phyloP scores from a whole-genome alignment of 1,140 invertebrate genomes.

The Atta cephalotes region DNA sequence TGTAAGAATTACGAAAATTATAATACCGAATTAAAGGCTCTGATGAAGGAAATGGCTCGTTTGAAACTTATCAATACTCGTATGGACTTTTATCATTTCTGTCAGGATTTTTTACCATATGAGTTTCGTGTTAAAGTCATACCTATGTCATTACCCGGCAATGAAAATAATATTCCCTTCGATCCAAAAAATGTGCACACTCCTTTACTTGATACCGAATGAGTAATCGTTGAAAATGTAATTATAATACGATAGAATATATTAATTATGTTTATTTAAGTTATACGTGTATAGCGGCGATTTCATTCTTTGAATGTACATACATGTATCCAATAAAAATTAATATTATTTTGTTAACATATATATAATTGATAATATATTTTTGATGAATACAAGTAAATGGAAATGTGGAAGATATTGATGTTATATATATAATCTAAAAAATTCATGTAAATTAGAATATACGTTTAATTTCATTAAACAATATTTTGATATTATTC shows the following conservation, averaged over 20 bases:
- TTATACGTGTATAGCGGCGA: too few species aligned
- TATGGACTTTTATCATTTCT: conserved; percentile 80
- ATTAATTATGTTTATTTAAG: too few species aligned
- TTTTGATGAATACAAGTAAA: too few species aligned
- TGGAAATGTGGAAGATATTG: too few species aligned
- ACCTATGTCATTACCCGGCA: conserved; percentile 79
- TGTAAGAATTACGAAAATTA: conserved; percentile 76
- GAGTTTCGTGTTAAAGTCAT: conserved; percentile 77
- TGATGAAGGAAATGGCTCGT: conserved; percentile 79
- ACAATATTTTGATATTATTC: too few species aligned
- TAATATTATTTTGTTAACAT: too few species aligned
- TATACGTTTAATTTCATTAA: too few species aligned
- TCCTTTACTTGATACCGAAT: conserved; percentile 66
- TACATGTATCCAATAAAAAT: too few species aligned
- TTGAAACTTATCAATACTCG: conserved; percentile 74
- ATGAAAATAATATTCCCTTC: conserved; percentile 77
- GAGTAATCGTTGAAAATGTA: background rate
- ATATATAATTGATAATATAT: too few species aligned
- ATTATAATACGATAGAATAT: background rate
- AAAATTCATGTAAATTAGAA: too few species aligned
- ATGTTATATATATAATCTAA: too few species aligned
- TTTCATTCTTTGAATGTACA: too few species aligned
- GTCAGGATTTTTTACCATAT: conserved; percentile 79
- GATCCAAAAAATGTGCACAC: conserved; percentile 62
- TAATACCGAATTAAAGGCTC: conserved; percentile 55